Percentiles rank a stretch among this genome's conserved stretches.
Conservation (phyloP, 2,797 vertebrate species). For the Xerus rutilus region DNA sequence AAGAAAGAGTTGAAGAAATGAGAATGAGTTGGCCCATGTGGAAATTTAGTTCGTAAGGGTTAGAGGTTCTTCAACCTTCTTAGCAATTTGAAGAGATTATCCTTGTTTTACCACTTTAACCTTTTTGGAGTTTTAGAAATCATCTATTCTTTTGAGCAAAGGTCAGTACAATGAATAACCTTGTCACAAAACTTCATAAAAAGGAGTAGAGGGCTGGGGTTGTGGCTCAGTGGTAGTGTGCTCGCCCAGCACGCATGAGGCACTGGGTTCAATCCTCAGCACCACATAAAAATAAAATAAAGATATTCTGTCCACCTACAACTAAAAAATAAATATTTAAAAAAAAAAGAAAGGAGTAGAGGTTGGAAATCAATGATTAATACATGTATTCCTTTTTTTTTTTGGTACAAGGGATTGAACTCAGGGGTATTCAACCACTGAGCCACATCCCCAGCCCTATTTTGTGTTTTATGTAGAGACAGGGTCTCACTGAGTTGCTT, state of each 20-base stretch:
- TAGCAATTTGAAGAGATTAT: background rate
- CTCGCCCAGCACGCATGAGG: no score
- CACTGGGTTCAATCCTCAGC: no score
- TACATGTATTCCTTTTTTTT: background rate
- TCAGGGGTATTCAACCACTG: no score
- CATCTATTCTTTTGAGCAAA: background rate
- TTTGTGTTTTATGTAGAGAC: no score
- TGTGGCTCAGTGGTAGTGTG: no score
- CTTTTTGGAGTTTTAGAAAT: background rate
- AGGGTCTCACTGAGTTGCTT: no score
- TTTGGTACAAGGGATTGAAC: no score
- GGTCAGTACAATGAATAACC: background rate
- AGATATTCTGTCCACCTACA: no score
- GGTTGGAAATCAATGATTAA: background rate
- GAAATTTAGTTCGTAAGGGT: background rate
- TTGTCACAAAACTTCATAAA: background rate
- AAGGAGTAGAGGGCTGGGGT: background rate
- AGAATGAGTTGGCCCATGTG: slow-evolving; percentile 2
- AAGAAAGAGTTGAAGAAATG: background rate
- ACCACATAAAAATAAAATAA: no score
- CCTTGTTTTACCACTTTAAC: background rate
- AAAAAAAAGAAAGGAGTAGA: background rate
- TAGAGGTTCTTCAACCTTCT: background rate
- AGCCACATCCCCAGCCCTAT: no score
- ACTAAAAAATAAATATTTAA: no score